Evolutionary conservation across 2,113 vertebrate genomes (phyloP), one percentile per base, ranked within the genome.

Genomic region (Prionailurus viverrinus): DNA sequence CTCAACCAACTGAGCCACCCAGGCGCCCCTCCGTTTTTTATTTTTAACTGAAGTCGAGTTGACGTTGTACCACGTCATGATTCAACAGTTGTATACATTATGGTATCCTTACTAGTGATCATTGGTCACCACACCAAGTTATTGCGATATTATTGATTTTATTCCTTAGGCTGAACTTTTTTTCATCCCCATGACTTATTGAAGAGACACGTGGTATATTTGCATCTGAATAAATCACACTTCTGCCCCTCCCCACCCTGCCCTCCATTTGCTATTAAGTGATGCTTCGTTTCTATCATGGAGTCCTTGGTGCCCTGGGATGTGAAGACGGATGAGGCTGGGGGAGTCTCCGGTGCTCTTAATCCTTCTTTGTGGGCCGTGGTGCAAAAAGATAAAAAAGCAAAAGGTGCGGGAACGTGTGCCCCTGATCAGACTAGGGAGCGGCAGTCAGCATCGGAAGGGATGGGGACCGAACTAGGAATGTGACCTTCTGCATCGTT

Each of bases 401-500:
- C 10, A 21, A 23, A 33, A 13, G 19, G 2, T 21, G 39, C 15
- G 65, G 55, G 48, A 53, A 23, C 25, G 13, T 8, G 0, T 78
- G 31, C 39, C 41, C 11, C 55, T 16, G 18, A 4, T 58, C 68
- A 63, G 41, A 55, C 21, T 0, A 33, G 58, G 36, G 15, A 31
- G 13, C n/a, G 29, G 79, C 36, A 21, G 19, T 66, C 4, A 2
- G 21, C 21, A 4, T 0, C 1, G 4, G 33, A 25, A 16, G 41
- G 36, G 31, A 5, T 2, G 51, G 94, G 27, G 51, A 8, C 69
- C 48, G 0, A 6, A 10, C 9, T 3, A 18, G 31, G 5, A 33
- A 51, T 0, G 5, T 4, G 39, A 10, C 63, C 51, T 14, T 45
- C 36, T 31, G 36, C 3, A 0, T 55, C 6, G 14, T 58, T 45